A percentile compares a stretch with the other conserved stretches of the same genome.
Evolutionary conservation across 2,888 invertebrate species (phyloP).

Genomic region (Myopa testacea): DNA sequence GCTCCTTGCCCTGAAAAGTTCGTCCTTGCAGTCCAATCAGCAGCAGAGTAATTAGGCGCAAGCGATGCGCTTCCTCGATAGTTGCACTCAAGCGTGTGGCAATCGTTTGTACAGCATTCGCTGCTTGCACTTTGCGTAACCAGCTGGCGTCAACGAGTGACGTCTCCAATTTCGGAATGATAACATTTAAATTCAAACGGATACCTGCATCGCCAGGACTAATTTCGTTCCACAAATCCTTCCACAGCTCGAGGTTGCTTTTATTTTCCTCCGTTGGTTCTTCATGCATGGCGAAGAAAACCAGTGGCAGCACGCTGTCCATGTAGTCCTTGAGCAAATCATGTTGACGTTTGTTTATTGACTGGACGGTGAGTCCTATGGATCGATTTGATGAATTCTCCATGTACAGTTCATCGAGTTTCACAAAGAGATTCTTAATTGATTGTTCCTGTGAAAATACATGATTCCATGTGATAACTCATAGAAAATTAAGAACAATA

Average conservation of each 20-base stretch:
- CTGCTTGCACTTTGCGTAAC: conserved; percentile 89
- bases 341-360: conserved; percentile 85
- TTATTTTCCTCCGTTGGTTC: conserved; percentile 76
- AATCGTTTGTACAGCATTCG: conserved; percentile 83
- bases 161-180: conserved; percentile 77
- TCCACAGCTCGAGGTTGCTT: conserved; percentile 79
- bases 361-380: conserved; percentile 80
- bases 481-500: neutral
- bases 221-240: conserved; percentile 89
- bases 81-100: conserved; percentile 77
- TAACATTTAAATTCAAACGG: conserved; percentile 78
- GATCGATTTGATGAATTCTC: conserved; percentile 82
- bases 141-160: conserved; percentile 87
- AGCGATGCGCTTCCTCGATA: conserved; percentile 75
- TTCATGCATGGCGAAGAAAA: conserved; percentile 92
- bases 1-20: conserved; percentile 92
- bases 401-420: conserved; percentile 72
- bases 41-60: conserved; percentile 76
- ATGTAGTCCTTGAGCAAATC: conserved; percentile 85
- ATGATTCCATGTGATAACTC: neutral
- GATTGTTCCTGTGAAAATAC: conserved; percentile 68
- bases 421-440: conserved; percentile 72
- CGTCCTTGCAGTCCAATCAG: conserved; percentile 81
- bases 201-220: conserved; percentile 91
- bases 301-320: conserved; percentile 80